A percentile compares a stretch with the other conserved stretches of the same genome.
Conservation (phyloP, 2,113 vertebrate species). For the Dendropsophus ebraccatus region DNA sequence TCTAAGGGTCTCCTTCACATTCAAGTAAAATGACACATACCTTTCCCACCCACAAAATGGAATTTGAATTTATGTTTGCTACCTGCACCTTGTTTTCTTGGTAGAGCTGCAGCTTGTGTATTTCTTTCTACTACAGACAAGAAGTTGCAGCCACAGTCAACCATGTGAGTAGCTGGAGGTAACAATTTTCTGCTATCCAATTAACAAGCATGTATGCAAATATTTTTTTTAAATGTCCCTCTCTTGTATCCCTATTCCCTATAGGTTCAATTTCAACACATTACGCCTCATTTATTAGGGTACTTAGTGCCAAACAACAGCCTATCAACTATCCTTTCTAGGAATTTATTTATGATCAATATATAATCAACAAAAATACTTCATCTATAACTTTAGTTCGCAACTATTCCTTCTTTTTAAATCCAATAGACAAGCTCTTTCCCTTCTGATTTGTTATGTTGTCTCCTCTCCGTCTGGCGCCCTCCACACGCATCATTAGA, state of each 20-base stretch:
- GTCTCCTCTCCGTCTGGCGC: neutral
- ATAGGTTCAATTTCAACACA: too few species aligned
- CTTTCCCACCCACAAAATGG: too few species aligned
- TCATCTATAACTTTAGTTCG: neutral
- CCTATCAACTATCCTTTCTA: neutral
- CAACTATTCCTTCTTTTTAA: neutral
- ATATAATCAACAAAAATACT: neutral
- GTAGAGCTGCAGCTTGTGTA: too few species aligned
- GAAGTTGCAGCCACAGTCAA: neutral
- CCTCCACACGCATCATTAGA: neutral
- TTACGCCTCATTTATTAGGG: too few species aligned
- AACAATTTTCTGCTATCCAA: neutral
- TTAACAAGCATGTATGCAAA: neutral
- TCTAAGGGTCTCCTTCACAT: too few species aligned
- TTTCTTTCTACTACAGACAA: too few species aligned
- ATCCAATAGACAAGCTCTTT: neutral
- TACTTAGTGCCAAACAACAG: too few species aligned
- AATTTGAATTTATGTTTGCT: too few species aligned
- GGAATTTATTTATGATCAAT: neutral
- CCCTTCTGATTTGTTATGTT: neutral
- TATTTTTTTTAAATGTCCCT: too few species aligned
- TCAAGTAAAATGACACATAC: too few species aligned
- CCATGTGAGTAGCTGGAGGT: neutral
- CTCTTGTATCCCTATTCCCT: too few species aligned
- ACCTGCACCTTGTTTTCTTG: too few species aligned